phyloP scores from a whole-genome alignment of 2,888 invertebrate genomes.

The Harmothoe impar region DNA sequence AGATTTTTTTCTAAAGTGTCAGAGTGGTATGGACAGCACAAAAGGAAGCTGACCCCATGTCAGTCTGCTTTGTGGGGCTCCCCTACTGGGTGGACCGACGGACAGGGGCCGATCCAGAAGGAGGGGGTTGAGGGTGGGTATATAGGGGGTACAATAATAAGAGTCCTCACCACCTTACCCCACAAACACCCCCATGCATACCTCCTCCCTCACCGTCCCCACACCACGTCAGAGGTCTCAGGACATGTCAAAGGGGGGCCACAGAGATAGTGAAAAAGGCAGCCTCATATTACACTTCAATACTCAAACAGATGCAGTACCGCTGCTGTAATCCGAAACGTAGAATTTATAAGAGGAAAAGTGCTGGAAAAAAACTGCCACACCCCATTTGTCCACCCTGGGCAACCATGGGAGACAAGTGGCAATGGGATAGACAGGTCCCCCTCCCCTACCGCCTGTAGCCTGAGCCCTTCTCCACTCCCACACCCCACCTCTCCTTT shows the following conservation, averaged over 20 bases:
- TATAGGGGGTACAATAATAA: constrained; percentile 37
- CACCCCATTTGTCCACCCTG: background rate
- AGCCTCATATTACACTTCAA: constrained; percentile 37
- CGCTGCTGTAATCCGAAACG: constrained; percentile 14
- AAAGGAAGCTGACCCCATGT: constrained; percentile 44
- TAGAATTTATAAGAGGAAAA: background rate
- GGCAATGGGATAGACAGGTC: background rate
- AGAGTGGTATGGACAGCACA: constrained; percentile 48
- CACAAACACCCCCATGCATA: background rate
- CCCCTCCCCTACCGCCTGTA: background rate
- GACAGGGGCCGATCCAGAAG: constrained; percentile 40
- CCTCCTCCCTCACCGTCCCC: background rate
- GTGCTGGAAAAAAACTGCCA: constrained; percentile 38
- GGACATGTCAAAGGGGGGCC: constrained; percentile 15
- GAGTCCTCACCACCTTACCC: background rate
- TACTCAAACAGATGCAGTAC: background rate
- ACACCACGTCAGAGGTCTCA: constrained; percentile 21
- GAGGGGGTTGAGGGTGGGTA: constrained; percentile 19
- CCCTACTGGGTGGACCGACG: background rate
- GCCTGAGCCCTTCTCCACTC: background rate
- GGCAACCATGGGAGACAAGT: background rate
- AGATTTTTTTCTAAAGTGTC: constrained; percentile 58
- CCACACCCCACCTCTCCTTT: background rate
- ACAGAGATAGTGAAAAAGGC: no score
- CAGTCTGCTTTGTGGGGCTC: constrained; percentile 1